Base-by-base conservation (phyloP, 2,113 vertebrate species). In the Synodontis membranacea region DNA sequence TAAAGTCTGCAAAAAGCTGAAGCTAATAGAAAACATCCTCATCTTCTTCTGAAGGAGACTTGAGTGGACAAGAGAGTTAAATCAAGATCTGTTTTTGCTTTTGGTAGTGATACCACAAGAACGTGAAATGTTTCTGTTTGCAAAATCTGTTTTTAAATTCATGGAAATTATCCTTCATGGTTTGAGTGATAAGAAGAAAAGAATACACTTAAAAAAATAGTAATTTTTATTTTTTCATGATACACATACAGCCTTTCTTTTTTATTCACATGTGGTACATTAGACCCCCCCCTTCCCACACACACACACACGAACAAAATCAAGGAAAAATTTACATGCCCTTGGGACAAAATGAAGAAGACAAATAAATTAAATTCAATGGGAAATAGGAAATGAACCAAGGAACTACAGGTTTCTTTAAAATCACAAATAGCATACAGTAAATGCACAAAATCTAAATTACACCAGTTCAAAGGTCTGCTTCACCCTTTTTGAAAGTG, bases 1-100 rank as follows among this genome's bases (percentile, higher is more conserved):
- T 75, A 64, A 82, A 60, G 44, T 86, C 80, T 86, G 28, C 25
- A 52, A 42, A 81, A 72, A 84, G 34, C 83, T 76, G 54, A 46
- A 76, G 50, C 37, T 74, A 74, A 82, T 82, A 46, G n/a, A 86
- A 66, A 54, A 64, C 31, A 34, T 52, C 60, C 15, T 23, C 28
- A 39, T 86, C 34, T 21, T 42, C 28, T 44, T 42, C 54, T 31
- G n/a, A 84, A 76, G 37, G 28, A 39, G 23, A 44, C 58, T 58
- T 58, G 28, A 84, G 21, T 2, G 4, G 4, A 84, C 11, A n/a
- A 31, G 48, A 42, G 11, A 39, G 28, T 85, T 7, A 46, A 50
- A 37, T 66, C 17, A 37, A 50, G 17, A 4, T 66, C 37, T 50
- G 34, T 44, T 84, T 74, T 42, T 39, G 68, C 64, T 85, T 78